A percentile compares a stretch with the other conserved stretches of the same genome.
Evolutionary conservation across 2,113 vertebrate species (phyloP).

Genomic region (Trachemys scripta): DNA sequence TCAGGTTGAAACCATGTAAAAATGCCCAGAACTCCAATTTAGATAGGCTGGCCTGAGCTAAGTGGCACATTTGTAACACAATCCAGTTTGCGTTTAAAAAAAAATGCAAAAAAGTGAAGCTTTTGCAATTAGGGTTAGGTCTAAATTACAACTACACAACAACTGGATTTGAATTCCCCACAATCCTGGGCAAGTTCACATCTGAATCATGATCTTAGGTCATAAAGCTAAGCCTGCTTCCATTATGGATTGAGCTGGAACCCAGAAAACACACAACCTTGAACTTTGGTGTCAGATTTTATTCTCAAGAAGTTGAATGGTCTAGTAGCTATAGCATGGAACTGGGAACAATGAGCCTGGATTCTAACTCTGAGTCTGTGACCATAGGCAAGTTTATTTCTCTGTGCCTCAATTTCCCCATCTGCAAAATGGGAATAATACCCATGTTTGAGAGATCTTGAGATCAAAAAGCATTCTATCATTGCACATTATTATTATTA

Average conservation of each 20-base stretch:
- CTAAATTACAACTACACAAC: background rate
- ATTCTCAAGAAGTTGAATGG: background rate
- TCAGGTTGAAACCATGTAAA: background rate
- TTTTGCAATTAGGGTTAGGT: background rate
- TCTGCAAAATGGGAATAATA: background rate
- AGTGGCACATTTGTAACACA: background rate
- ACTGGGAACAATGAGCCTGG: background rate
- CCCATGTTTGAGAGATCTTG: background rate
- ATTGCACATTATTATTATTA: background rate
- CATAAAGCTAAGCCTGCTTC: background rate
- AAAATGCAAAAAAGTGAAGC: background rate
- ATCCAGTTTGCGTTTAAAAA: background rate
- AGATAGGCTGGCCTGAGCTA: background rate
- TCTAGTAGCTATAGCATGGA: background rate
- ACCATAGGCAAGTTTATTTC: background rate
- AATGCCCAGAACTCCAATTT: rapidly evolving
- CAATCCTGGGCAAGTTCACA: background rate
- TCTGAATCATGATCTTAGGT: background rate
- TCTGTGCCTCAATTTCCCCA: background rate
- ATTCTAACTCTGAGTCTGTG: background rate
- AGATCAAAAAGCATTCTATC: background rate
- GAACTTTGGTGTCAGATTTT: background rate
- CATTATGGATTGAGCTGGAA: background rate
- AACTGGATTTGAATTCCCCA: rapidly evolving
- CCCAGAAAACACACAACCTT: background rate